Conservation (phyloP, 2,797 vertebrate genomes). For the Columba guinea region DNA sequence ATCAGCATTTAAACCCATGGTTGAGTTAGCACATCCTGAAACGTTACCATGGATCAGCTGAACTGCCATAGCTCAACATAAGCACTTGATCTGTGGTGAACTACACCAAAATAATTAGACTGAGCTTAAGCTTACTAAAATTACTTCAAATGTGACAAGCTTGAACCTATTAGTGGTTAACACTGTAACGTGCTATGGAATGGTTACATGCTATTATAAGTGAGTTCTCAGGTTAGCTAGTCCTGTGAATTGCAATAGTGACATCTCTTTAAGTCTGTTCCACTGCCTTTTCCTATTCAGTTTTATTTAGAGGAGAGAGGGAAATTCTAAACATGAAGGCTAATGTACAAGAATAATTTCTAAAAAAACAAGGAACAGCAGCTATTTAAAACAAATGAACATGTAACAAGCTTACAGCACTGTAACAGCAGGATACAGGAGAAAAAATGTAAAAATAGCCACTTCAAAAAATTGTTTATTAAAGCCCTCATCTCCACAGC, state of each 20-base stretch:
- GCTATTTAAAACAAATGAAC: constrained; percentile 65
- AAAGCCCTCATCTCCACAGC: constrained; percentile 66
- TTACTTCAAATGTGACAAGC: neutral
- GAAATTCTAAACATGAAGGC: neutral
- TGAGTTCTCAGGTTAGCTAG: neutral
- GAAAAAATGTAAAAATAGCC: constrained; percentile 52
- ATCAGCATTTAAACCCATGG: neutral
- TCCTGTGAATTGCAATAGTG: neutral
- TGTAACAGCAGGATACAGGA: constrained; percentile 50
- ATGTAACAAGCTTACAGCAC: constrained; percentile 55
- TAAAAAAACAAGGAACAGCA: neutral
- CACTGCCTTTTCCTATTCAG: neutral
- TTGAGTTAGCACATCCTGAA: neutral
- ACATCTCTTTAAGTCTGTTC: neutral
- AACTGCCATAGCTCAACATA: fast-evolving
- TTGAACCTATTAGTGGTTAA: neutral
- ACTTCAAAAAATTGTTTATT: constrained; percentile 70
- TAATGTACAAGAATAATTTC: neutral
- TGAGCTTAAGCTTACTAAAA: neutral
- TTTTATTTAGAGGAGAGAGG: neutral
- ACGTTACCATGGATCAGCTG: fast-evolving
- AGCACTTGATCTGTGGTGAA: neutral
- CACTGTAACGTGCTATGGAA: neutral
- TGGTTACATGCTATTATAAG: neutral
- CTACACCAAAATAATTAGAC: neutral